A percentile compares a stretch with the other conserved stretches of the same genome.
Evolutionary conservation across 2,888 invertebrate species (phyloP).

Genomic region (Dascillus cervinus): DNA sequence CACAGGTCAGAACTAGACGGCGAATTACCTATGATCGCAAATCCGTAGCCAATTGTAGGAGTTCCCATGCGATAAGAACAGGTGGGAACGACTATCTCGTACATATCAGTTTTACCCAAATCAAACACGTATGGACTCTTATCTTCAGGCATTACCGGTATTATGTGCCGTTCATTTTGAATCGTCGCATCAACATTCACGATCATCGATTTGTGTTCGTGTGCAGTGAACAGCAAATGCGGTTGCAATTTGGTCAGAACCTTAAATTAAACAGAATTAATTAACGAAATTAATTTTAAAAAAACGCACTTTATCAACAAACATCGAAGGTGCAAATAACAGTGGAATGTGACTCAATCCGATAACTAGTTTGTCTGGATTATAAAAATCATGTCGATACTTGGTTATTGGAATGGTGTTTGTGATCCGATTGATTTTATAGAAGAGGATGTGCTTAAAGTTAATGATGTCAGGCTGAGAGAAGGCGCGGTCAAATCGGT

Average conservation of each 20-base stretch:
- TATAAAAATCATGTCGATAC: conserved; percentile 39
- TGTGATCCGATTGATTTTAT: conserved; percentile 66
- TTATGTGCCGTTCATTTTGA: conserved; percentile 31
- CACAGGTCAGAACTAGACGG: too few species aligned
- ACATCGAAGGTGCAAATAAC: conserved; percentile 45
- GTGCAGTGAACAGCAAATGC: conserved; percentile 61
- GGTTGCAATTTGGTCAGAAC: conserved; percentile 58
- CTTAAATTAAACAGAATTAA: conserved; percentile 42
- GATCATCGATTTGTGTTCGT: conserved; percentile 61
- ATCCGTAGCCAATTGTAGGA: conserved; percentile 76
- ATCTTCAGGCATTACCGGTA: conserved; percentile 30
- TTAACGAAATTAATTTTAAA: background rate
- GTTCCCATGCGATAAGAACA: conserved; percentile 97
- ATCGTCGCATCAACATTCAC: conserved; percentile 38
- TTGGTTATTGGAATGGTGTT: conserved; percentile 52
- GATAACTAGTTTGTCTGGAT: conserved; percentile 49
- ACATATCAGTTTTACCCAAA: conserved; percentile 43
- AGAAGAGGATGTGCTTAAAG: conserved; percentile 57
- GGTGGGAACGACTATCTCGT: conserved; percentile 86
- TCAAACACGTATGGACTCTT: conserved; percentile 41
- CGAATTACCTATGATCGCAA: conserved; percentile 71
- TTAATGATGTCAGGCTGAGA: conserved; percentile 58
- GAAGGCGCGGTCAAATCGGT: conserved; percentile 68
- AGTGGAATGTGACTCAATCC: conserved; percentile 70
- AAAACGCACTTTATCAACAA: conserved; percentile 40